Evolutionary conservation across 2,888 invertebrate genomes (phyloP).

Genomic region (Erpobdella octoculata): DNA sequence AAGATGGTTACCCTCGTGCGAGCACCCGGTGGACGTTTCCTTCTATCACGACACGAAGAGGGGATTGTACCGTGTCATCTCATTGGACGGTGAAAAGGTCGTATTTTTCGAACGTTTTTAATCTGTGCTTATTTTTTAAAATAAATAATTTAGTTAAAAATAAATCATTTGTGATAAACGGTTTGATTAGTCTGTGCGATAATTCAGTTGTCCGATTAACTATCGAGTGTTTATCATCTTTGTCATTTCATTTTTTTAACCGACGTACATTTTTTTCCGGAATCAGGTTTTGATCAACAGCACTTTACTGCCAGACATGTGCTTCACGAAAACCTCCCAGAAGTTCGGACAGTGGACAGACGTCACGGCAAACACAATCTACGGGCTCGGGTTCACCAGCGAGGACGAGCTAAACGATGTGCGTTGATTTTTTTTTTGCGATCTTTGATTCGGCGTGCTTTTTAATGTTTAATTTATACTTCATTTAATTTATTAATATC

Average conservation of each 20-base stretch:
- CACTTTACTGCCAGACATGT: conserved; percentile 93
- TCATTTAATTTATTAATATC: no score
- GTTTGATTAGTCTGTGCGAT: neutral
- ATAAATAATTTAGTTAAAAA: no score
- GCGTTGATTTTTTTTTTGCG: no score
- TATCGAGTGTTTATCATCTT: no score
- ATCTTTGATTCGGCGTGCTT: no score
- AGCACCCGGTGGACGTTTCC: conserved; percentile 84
- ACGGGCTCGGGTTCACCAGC: conserved; percentile 50
- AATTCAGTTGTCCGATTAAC: neutral
- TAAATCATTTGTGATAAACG: no score
- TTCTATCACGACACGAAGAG: conserved; percentile 94
- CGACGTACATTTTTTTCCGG: no score
- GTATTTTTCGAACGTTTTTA: no score
- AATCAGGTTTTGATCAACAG: conserved; percentile 96
- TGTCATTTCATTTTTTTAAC: no score
- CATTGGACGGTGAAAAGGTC: conserved; percentile 68
- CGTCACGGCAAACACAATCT: conserved; percentile 37
- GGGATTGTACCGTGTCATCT: conserved; percentile 90
- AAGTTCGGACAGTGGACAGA: conserved; percentile 39
- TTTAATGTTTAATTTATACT: no score
- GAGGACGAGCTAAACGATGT: conserved; percentile 87
- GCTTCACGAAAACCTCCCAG: conserved; percentile 58
- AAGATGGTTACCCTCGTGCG: conserved; percentile 93
- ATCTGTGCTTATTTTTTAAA: no score